These are phyloP conservation scores for Trematocara marginatum DNA, from an alignment of 2,113 vertebrate species.

Conservation along the genomic window DNA sequence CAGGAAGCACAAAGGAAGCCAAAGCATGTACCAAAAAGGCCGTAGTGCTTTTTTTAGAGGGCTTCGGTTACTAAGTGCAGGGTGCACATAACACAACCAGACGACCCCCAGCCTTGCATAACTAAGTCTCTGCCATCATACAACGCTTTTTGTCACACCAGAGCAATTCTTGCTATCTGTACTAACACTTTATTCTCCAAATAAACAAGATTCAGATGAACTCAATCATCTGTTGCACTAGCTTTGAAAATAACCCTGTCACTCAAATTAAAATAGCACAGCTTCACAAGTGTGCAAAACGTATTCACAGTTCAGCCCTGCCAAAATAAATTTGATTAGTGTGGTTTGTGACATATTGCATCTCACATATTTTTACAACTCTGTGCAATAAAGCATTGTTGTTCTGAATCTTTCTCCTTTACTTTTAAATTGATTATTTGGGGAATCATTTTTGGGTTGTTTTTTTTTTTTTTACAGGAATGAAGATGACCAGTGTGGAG, in stretches of 20 bases:
- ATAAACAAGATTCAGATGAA: neutral
- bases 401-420: neutral
- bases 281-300: neutral
- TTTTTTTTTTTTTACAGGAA: constrained; percentile 66
- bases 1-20: constrained; percentile 80
- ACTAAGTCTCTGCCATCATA: constrained; percentile 16
- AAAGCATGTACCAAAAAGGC: constrained; percentile 64
- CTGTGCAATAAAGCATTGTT: neutral
- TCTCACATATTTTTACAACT: neutral
- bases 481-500: constrained; percentile 80
- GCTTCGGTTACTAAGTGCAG: constrained; percentile 66
- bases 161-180: neutral
- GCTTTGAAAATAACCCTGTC: neutral
- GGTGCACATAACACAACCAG: constrained; percentile 33
- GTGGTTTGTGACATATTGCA: neutral
- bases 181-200: neutral
- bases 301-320: neutral
- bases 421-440: neutral
- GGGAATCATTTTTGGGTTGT: neutral
- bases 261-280: neutral
- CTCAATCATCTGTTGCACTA: neutral
- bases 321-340: neutral
- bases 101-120: constrained; percentile 43
- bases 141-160: constrained; percentile 16
- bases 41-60: constrained; percentile 73